These are phyloP conservation scores for Odontomachus brunneus DNA, from an alignment of 1,140 invertebrate genomes.

Conservation along the genomic window DNA sequence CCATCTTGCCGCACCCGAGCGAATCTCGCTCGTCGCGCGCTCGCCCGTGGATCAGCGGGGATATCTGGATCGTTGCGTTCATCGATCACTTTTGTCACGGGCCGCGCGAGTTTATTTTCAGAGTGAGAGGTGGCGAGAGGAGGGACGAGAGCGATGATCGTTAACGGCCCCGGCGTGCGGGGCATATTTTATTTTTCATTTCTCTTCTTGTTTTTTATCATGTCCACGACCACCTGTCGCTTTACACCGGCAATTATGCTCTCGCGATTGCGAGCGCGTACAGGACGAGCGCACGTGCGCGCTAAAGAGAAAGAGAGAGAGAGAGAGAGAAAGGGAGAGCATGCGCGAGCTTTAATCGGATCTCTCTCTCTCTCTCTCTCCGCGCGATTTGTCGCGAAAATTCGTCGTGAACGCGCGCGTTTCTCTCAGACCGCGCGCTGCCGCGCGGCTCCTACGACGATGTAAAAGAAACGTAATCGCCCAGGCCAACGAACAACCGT, in stretches of 20 bases:
- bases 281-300: conserved; percentile 17
- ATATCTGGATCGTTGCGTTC: conserved; percentile 52
- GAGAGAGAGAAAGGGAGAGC: neutral
- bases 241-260: conserved; percentile 46
- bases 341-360: conserved; percentile 46
- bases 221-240: conserved; percentile 45
- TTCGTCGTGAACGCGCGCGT: conserved; percentile 31
- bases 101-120: conserved; percentile 55
- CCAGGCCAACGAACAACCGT: conserved; percentile 71
- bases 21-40: neutral
- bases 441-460: conserved; percentile 53
- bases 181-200: conserved; percentile 24
- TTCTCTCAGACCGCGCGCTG: conserved; percentile 14
- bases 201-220: conserved; percentile 27
- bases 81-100: conserved; percentile 61
- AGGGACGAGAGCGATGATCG: conserved; percentile 26
- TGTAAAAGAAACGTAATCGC: conserved; percentile 68
- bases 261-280: conserved; percentile 17
- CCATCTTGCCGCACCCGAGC: conserved; percentile 27
- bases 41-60: conserved; percentile 35
- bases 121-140: conserved; percentile 28
- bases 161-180: conserved; percentile 35
- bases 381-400: conserved; percentile 49
- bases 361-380: no score
- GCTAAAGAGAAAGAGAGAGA: conserved; percentile 3